These are phyloP conservation scores for Drosophila pectinifera DNA, from an alignment of 1,140 invertebrate species.

Conservation along the genomic window DNA sequence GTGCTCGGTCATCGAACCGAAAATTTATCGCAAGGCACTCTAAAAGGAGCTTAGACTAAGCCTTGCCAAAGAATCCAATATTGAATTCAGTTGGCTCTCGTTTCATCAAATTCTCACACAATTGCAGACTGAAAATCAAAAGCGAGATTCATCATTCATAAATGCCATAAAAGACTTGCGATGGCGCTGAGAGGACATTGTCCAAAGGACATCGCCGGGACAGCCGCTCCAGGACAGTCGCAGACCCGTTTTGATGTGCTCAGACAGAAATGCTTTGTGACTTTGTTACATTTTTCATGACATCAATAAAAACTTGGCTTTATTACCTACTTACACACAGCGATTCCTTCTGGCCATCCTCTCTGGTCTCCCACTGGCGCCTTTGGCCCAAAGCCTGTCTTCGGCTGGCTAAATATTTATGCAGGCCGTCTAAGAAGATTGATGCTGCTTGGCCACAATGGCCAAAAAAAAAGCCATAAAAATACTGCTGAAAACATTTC, in stretches of 20 bases:
- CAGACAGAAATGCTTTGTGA: conserved; percentile 76
- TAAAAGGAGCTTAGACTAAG: conserved; percentile 36
- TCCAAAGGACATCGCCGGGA: conserved; percentile 29
- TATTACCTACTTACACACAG: conserved; percentile 78
- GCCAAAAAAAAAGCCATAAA: conserved; percentile 40
- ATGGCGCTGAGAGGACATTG: conserved; percentile 27
- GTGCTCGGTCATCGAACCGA: conserved; percentile 58
- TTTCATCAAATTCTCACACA: conserved; percentile 66
- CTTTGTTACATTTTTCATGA: conserved; percentile 81
- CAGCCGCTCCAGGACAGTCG: conserved; percentile 34
- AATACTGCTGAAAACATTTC: conserved; percentile 62
- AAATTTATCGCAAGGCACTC: conserved; percentile 23
- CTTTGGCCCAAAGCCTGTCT: conserved; percentile 20
- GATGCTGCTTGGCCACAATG: conserved; percentile 67
- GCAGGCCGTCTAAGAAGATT: conserved; percentile 69
- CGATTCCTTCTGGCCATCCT: conserved; percentile 19
- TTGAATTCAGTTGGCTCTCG: conserved; percentile 45
- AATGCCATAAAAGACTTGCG: conserved; percentile 53
- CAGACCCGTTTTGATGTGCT: conserved; percentile 60
- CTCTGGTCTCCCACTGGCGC: not conserved
- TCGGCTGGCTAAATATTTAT: conserved; percentile 73
- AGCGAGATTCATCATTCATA: conserved; percentile 76
- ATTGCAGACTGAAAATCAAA: conserved; percentile 71
- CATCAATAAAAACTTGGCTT: conserved; percentile 76
- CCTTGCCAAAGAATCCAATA: conserved; percentile 28